phyloP scores from a whole-genome alignment of 2,888 invertebrate species.

The Norana najaformis region DNA sequence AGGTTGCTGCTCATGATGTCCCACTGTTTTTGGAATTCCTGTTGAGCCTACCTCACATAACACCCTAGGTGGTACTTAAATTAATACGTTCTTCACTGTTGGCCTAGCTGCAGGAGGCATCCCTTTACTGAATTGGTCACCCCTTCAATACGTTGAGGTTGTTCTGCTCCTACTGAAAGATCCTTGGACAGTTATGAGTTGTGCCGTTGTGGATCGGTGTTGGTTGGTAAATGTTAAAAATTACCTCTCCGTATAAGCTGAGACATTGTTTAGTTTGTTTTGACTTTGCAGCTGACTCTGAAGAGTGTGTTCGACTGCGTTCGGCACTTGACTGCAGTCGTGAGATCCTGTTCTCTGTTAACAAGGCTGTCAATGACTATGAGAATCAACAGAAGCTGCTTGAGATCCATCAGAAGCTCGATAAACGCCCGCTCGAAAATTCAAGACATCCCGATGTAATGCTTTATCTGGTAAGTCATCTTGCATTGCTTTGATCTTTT shows the following conservation, averaged over 20 bases:
- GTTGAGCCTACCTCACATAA: no score
- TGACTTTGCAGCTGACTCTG: conserved; percentile 57
- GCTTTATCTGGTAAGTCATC: conserved; percentile 51
- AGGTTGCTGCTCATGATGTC: no score
- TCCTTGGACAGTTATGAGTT: not conserved
- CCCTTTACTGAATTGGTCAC: not conserved
- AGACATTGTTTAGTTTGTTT: not conserved
- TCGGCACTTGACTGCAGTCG: conserved; percentile 76
- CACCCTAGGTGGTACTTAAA: not conserved
- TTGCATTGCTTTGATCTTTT: conserved; percentile 70
- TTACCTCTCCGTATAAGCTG: no score
- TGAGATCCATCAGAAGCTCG: conserved; percentile 71
- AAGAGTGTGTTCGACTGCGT: conserved; percentile 62
- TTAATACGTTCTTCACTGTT: not conserved
- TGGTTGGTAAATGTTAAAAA: no score
- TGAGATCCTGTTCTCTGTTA: conserved; percentile 76
- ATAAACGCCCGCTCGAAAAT: conserved; percentile 60
- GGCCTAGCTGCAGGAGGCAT: not conserved
- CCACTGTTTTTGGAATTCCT: no score
- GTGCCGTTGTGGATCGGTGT: not conserved
- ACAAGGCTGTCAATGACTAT: conserved; percentile 80
- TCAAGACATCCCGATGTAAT: conserved; percentile 47
- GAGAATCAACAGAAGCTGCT: conserved; percentile 77
- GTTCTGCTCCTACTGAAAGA: not conserved
- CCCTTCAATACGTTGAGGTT: not conserved